Conservation (phyloP, 1,140 invertebrate species). For the Cydia strobilella region DNA sequence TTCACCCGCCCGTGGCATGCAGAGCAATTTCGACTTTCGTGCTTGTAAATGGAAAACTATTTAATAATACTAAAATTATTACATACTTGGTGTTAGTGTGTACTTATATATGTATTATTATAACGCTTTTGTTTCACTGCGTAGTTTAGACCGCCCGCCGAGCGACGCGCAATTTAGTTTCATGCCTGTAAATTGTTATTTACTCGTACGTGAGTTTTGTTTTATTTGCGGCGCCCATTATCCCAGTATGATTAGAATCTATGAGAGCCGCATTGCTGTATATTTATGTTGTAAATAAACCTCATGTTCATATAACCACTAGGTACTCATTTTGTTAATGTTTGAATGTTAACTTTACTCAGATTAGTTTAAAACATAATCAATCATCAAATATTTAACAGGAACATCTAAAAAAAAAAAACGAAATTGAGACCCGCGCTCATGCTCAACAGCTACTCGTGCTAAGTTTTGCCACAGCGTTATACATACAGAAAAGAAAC, state of each 20-base stretch:
- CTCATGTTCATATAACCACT: background rate
- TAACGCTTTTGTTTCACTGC: constrained; percentile 7
- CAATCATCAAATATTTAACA: too few relatives aligned
- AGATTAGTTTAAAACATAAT: too few relatives aligned
- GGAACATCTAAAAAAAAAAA: too few relatives aligned
- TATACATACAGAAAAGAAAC: too few relatives aligned
- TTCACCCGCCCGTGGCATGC: background rate
- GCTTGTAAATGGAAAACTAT: constrained; percentile 5
- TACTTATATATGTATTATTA: constrained; percentile 4
- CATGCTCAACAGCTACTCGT: too few relatives aligned
- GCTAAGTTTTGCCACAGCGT: too few relatives aligned
- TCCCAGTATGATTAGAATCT: constrained; percentile 30
- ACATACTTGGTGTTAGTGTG: background rate
- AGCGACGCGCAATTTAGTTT: constrained; percentile 33
- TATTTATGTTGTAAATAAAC: constrained; percentile 2
- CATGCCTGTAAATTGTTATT: constrained; percentile 40
- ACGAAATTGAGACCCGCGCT: too few relatives aligned
- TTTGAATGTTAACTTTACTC: background rate
- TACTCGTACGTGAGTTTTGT: constrained; percentile 19
- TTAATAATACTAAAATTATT: background rate
- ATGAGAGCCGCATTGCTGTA: background rate
- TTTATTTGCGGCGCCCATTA: constrained; percentile 23
- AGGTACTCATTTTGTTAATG: background rate
- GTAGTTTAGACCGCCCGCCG: constrained; percentile 9
- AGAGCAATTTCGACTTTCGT: background rate